phyloP scores from a whole-genome alignment of 2,888 invertebrate genomes.

The Epicampocera succincta region DNA sequence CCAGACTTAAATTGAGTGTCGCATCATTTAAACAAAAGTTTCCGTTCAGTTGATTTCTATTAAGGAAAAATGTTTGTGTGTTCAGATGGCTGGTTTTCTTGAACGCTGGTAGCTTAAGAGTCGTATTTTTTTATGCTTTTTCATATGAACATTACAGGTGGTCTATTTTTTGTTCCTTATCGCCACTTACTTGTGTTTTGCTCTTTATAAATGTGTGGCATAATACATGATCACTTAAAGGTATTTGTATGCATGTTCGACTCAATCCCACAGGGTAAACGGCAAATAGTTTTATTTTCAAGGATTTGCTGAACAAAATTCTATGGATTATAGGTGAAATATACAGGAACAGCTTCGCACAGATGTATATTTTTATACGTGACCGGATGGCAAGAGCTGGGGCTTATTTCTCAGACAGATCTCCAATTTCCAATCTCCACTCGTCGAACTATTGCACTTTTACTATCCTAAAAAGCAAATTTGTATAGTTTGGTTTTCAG shows the following conservation, averaged over 20 bases:
- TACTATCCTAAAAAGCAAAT: too few species aligned
- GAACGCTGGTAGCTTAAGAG: slow-evolving; percentile 65
- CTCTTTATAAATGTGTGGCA: slow-evolving; percentile 36
- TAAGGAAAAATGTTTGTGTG: neutral
- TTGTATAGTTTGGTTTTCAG: too few species aligned
- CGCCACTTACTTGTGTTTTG: slow-evolving; percentile 33
- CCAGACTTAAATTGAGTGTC: slow-evolving; percentile 62
- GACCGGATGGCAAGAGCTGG: too few species aligned
- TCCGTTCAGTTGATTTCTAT: slow-evolving; percentile 42
- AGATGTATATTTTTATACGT: too few species aligned
- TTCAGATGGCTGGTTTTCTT: slow-evolving; percentile 36
- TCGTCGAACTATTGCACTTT: too few species aligned
- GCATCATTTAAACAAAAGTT: slow-evolving; percentile 55
- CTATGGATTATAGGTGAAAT: slow-evolving; percentile 34
- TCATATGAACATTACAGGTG: slow-evolving; percentile 71
- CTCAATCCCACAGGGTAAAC: slow-evolving; percentile 56
- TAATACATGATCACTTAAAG: slow-evolving; percentile 46
- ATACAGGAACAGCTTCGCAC: slow-evolving; percentile 22
- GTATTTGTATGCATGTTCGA: slow-evolving; percentile 36
- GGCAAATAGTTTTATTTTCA: slow-evolving; percentile 26
- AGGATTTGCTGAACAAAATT: slow-evolving; percentile 41
- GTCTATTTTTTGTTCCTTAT: slow-evolving; percentile 58
- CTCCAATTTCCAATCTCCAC: too few species aligned
- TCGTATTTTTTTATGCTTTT: slow-evolving; percentile 40
- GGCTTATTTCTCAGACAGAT: too few species aligned